These are phyloP conservation scores for Callyntrura sp. DNA, from an alignment of 2,888 invertebrate genomes.

Conservation along the genomic window DNA sequence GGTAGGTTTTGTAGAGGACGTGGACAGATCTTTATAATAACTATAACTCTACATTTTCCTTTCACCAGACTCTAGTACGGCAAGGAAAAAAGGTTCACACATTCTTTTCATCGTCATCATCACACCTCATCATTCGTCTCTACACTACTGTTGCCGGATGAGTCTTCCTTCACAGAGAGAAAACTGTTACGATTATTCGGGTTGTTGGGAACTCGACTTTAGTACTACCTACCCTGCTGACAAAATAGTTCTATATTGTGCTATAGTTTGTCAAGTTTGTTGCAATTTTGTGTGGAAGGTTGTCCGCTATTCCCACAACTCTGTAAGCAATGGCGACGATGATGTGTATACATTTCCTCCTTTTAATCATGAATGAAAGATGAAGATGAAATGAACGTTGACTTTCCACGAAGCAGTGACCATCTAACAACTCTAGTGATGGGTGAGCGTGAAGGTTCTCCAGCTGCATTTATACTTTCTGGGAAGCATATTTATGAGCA, in stretches of 20 bases:
- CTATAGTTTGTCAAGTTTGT: no score
- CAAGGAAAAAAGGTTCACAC: not conserved
- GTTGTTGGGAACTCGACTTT: not conserved
- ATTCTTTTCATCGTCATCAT: not conserved
- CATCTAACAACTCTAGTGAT: no score
- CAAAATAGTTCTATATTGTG: no score
- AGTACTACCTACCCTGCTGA: not conserved
- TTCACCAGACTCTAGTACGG: not conserved
- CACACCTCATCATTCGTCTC: no score
- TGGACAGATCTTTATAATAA: not conserved
- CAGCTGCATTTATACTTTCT: not conserved
- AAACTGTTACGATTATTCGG: not conserved
- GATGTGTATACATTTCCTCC: no score
- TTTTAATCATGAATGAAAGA: slow-evolving; percentile 46
- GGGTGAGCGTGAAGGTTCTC: no score
- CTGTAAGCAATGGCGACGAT: not conserved
- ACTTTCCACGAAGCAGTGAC: not conserved
- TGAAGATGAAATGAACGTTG: slow-evolving; percentile 24
- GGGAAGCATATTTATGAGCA: slow-evolving; percentile 13
- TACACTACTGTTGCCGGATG: no score
- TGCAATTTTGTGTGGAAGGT: not conserved
- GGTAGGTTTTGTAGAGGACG: no score
- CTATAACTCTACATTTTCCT: not conserved
- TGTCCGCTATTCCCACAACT: not conserved
- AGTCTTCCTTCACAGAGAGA: no score